phyloP scores from a whole-genome alignment of 2,113 vertebrate genomes.

The Hippocampus barbouri region DNA sequence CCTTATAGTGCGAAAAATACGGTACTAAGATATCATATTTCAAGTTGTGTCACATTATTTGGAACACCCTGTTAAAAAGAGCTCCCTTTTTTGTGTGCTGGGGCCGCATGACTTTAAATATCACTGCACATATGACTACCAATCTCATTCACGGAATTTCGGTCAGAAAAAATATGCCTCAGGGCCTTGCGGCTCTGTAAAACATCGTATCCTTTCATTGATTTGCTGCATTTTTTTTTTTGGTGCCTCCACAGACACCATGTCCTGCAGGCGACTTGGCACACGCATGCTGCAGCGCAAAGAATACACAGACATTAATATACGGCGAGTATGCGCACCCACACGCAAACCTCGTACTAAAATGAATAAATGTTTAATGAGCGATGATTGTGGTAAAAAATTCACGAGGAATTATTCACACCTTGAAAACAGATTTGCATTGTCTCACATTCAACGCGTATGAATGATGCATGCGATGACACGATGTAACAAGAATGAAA shows the following conservation, averaged over 20 bases:
- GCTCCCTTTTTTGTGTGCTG: not conserved
- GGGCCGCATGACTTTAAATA: slow-evolving; percentile 11
- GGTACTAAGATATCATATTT: not conserved
- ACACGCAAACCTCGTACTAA: slow-evolving; percentile 13
- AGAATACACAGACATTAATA: not conserved
- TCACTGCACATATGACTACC: slow-evolving; percentile 11
- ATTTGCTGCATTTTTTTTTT: not conserved
- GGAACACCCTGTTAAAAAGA: not conserved
- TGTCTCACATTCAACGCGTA: slow-evolving; percentile 8
- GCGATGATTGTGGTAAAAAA: slow-evolving; percentile 58
- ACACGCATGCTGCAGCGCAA: not conserved
- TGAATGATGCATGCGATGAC: slow-evolving; percentile 45
- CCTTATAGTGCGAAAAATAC: no score
- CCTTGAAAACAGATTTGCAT: slow-evolving; percentile 32
- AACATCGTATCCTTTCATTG: not conserved
- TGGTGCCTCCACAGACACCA: not conserved
- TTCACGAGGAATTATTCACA: slow-evolving; percentile 46
- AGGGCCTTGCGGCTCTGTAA: not conserved
- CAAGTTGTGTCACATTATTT: not conserved
- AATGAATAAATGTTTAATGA: slow-evolving; percentile 36
- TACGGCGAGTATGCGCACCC: not conserved
- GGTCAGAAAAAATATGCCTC: not conserved
- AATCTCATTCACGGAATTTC: slow-evolving; percentile 27
- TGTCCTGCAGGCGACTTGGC: not conserved
- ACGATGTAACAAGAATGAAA: slow-evolving; percentile 10